Evolutionary conservation across 2,113 vertebrate species (phyloP).

Genomic region (Podiceps cristatus): DNA sequence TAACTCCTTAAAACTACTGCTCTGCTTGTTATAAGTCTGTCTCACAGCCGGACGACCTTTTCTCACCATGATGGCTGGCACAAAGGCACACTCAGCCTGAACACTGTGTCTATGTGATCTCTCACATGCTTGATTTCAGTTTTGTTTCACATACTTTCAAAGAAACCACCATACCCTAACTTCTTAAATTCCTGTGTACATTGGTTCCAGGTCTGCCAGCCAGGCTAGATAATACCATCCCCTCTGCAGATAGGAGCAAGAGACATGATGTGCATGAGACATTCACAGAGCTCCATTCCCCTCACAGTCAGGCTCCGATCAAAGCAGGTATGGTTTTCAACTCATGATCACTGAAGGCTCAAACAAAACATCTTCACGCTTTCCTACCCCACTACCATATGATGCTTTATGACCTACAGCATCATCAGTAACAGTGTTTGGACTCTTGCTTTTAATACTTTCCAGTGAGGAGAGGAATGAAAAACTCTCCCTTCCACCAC

Average conservation of each 20-base stretch:
- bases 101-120: neutral
- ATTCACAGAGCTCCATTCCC: neutral
- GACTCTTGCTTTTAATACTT: neutral
- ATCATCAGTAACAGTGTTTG: neutral
- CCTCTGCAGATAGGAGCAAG: neutral
- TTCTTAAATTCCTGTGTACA: neutral
- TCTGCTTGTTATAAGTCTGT: neutral
- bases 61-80: neutral
- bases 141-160: neutral
- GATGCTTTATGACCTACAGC: neutral
- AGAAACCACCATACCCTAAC: neutral
- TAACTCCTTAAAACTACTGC: neutral
- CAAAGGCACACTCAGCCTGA: neutral
- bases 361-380: neutral
- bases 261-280: fast-evolving
- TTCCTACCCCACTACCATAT: neutral
- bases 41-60: neutral
- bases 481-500: neutral
- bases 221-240: neutral
- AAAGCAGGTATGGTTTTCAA: neutral
- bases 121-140: neutral
- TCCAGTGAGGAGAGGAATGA: neutral
- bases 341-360: neutral
- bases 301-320: neutral
- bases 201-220: neutral